These are phyloP conservation scores for Nyctibius grandis DNA, from an alignment of 2,797 vertebrate species.

Conservation along the genomic window DNA sequence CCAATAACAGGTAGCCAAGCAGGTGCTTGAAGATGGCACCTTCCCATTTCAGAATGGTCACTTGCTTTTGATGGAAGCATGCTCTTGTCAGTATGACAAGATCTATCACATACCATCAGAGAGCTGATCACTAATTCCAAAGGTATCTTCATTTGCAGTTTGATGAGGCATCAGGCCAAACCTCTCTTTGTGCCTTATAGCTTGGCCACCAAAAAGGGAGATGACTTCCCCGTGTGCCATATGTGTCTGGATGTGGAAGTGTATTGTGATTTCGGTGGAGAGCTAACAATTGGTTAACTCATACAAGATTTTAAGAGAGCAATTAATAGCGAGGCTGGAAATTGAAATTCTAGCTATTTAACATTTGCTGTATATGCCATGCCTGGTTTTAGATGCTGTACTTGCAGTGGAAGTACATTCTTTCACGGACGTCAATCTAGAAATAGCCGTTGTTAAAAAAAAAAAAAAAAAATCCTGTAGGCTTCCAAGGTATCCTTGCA, in stretches of 20 bases:
- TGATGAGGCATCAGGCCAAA: constrained; percentile 47
- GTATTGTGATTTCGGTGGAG: neutral
- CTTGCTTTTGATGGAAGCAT: neutral
- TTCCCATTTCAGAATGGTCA: constrained; percentile 43
- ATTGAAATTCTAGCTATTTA: neutral
- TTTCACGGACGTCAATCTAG: neutral
- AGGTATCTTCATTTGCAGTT: neutral
- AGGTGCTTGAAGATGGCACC: neutral
- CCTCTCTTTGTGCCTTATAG: neutral
- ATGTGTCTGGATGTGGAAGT: neutral
- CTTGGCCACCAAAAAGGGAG: neutral
- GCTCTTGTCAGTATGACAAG: constrained; percentile 23
- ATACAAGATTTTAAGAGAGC: constrained; percentile 20
- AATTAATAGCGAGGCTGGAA: neutral
- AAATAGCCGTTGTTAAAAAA: neutral
- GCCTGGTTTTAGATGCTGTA: neutral
- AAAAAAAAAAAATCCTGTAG: neutral
- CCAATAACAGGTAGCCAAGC: neutral
- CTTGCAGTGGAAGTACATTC: neutral
- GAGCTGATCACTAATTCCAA: constrained; percentile 21
- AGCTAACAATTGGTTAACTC: constrained; percentile 36
- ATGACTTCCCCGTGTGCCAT: neutral
- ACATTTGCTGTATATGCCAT: neutral
- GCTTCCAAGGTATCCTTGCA: neutral
- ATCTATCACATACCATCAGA: constrained; percentile 19